Percentiles rank a stretch among this genome's conserved stretches.
Evolutionary conservation across 2,113 vertebrate species (phyloP).

Genomic region (Bos taurus): DNA sequence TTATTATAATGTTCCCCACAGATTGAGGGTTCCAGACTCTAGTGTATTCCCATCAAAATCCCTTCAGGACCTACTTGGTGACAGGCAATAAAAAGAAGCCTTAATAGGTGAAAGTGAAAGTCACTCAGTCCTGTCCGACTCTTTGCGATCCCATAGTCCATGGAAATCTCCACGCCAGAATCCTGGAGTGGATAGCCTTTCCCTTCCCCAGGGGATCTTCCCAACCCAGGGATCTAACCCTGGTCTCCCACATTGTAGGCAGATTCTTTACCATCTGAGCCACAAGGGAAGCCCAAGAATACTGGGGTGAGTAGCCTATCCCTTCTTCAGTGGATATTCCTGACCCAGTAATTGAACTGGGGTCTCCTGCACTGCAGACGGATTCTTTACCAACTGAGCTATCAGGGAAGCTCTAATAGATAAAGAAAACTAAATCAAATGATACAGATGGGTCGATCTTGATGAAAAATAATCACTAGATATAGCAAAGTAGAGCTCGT

Average conservation of each 20-base stretch:
- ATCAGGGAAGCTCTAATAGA: background rate
- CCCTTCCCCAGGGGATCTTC: background rate
- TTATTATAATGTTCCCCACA: background rate
- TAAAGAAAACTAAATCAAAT: background rate
- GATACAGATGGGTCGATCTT: background rate
- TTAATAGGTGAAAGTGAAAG: background rate
- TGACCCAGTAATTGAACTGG: fast-evolving
- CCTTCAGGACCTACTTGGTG: background rate
- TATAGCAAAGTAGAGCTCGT: background rate
- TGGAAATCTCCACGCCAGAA: background rate
- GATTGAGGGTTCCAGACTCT: background rate
- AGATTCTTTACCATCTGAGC: background rate
- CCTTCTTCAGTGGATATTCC: background rate
- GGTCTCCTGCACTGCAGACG: background rate
- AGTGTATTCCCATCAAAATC: background rate
- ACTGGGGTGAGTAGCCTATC: background rate
- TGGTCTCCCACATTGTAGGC: background rate
- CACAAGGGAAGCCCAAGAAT: background rate
- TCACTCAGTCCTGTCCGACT: background rate
- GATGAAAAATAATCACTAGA: background rate
- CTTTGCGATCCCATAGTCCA: background rate
- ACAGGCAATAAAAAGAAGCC: background rate
- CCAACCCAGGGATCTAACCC: background rate
- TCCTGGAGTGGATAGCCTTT: background rate
- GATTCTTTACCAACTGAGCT: background rate